Conservation (phyloP, 2,888 invertebrate species). For the Unio pictorum region DNA sequence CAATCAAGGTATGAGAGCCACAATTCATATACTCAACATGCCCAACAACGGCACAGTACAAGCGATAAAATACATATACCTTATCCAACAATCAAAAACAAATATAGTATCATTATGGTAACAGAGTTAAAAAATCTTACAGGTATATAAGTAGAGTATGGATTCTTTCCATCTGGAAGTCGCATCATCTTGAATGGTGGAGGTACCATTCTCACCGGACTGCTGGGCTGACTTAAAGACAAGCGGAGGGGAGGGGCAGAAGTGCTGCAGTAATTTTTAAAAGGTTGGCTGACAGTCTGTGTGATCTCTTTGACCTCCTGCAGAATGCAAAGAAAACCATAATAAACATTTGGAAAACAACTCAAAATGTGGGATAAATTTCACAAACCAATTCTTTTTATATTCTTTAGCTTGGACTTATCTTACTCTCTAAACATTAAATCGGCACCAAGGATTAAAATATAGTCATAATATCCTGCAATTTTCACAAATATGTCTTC, state of each 20-base stretch:
- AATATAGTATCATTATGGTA: background rate
- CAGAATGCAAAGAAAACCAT: background rate
- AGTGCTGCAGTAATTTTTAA: constrained; percentile 57
- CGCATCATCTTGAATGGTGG: constrained; percentile 36
- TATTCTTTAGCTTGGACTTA: too few relatives aligned
- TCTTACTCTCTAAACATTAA: too few relatives aligned
- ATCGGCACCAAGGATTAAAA: too few relatives aligned
- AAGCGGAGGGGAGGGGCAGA: constrained; percentile 20
- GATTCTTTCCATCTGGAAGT: constrained; percentile 63
- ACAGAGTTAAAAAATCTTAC: constrained; percentile 28
- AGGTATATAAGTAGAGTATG: constrained; percentile 54
- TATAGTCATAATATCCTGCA: too few relatives aligned
- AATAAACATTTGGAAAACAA: too few relatives aligned
- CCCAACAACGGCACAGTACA: too few relatives aligned
- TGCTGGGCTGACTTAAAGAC: constrained; percentile 22
- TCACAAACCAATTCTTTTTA: too few relatives aligned
- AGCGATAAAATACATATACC: background rate
- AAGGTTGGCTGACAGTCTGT: constrained; percentile 40
- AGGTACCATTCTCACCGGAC: constrained; percentile 33
- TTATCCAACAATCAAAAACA: background rate
- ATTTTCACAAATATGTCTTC: too few relatives aligned
- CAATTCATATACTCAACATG: too few relatives aligned
- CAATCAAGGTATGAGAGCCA: too few relatives aligned
- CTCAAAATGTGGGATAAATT: background rate
- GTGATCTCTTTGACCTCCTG: constrained; percentile 51